These are phyloP conservation scores for Drosophila bipectinata DNA, from an alignment of 1,140 invertebrate genomes.

Conservation along the genomic window DNA sequence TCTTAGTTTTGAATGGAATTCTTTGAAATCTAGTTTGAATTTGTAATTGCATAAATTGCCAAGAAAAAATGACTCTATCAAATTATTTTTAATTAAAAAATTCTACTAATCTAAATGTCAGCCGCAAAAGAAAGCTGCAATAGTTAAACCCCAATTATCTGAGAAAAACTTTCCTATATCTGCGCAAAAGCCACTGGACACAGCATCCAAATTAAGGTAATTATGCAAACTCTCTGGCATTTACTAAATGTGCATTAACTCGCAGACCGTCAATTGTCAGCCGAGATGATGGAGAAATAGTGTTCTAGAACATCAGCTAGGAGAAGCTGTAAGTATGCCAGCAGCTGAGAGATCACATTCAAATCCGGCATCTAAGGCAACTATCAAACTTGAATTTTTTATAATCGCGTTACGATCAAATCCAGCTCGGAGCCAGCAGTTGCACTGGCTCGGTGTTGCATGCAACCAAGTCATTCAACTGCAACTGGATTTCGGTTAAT, in stretches of 20 bases:
- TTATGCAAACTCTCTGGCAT: conserved; percentile 19
- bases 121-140: not conserved
- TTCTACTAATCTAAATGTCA: conserved; percentile 1
- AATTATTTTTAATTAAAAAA: not conserved
- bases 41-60: too few species aligned
- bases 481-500: conserved; percentile 77
- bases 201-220: conserved; percentile 16
- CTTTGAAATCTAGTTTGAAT: too few species aligned
- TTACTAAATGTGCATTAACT: not conserved
- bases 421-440: not conserved
- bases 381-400: conserved; percentile 43
- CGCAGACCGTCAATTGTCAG: conserved; percentile 5
- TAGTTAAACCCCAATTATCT: not conserved
- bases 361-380: conserved; percentile 13
- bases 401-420: conserved; percentile 51
- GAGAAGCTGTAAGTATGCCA: conserved; percentile 39
- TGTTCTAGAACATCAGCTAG: not conserved
- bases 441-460: conserved; percentile 33
- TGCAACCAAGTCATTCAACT: conserved; percentile 72
- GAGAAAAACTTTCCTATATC: conserved; percentile 3
- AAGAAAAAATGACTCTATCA: not conserved
- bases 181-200: conserved; percentile 2
- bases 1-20: too few species aligned
- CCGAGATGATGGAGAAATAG: conserved; percentile 4
- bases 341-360: conserved; percentile 9